These are phyloP conservation scores for Drosophila sordidula DNA, from an alignment of 2,888 invertebrate species.

Conservation along the genomic window DNA sequence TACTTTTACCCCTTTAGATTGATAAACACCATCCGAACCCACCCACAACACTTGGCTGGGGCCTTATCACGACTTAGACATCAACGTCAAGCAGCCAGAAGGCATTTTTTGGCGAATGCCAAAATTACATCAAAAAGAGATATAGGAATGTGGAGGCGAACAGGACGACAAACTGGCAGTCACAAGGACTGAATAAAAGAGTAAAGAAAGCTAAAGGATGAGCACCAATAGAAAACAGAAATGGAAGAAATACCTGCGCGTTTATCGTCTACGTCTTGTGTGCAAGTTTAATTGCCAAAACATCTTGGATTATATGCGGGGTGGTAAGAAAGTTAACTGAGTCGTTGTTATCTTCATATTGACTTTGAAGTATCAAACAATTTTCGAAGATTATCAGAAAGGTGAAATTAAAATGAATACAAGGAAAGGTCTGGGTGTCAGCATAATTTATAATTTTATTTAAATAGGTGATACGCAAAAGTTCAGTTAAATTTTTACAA, in stretches of 20 bases:
- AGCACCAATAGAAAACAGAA: constrained; percentile 39
- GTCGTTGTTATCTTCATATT: constrained; percentile 76
- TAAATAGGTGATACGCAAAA: too few relatives aligned
- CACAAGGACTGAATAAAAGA: constrained; percentile 31
- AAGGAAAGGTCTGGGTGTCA: neutral
- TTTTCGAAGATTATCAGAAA: constrained; percentile 55
- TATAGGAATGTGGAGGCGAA: constrained; percentile 57
- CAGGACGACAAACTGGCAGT: constrained; percentile 9
- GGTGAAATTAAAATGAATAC: constrained; percentile 61
- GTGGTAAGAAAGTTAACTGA: constrained; percentile 19
- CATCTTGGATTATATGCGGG: constrained; percentile 34
- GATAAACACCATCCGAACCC: constrained; percentile 15
- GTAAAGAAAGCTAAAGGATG: constrained; percentile 45
- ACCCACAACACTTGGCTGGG: constrained; percentile 19
- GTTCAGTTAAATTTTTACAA: too few relatives aligned
- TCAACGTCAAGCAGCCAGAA: constrained; percentile 46
- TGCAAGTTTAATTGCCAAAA: constrained; percentile 59
- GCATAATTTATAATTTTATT: constrained; percentile 69
- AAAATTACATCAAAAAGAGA: constrained; percentile 79
- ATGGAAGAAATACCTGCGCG: constrained; percentile 55
- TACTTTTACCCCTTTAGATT: constrained; percentile 43
- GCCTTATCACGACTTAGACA: constrained; percentile 66
- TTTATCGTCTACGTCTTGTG: constrained; percentile 34
- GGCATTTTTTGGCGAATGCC: constrained; percentile 76
- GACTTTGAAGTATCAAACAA: constrained; percentile 74